Conservation (phyloP, 2,113 vertebrate species). For the Ranitomeya imitator region DNA sequence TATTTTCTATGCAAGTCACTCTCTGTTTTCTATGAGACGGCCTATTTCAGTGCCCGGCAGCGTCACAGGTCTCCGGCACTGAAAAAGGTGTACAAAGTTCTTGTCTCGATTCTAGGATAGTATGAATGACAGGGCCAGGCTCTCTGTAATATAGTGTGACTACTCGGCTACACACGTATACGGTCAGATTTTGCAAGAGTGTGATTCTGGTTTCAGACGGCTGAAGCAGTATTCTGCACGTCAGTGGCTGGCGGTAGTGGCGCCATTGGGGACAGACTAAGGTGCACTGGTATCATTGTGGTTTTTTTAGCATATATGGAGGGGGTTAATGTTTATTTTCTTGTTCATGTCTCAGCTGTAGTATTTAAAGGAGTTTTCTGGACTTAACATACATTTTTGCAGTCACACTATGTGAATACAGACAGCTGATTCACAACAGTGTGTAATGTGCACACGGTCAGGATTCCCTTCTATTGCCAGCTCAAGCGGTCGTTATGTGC, state of each 20-base stretch:
- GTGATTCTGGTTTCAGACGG: not conserved
- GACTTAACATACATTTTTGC: too few species aligned
- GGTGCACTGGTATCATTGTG: not conserved
- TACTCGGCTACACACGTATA: not conserved
- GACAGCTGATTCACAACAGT: too few species aligned
- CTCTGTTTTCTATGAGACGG: slow-evolving; percentile 15
- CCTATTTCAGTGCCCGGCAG: slow-evolving; percentile 22
- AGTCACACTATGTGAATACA: too few species aligned
- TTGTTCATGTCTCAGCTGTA: not conserved
- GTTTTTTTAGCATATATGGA: not conserved
- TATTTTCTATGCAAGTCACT: slow-evolving; percentile 7
- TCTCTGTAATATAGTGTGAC: not conserved
- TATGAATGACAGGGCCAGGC: not conserved
- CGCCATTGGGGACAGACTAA: not conserved
- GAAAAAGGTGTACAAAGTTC: not conserved
- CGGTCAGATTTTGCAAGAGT: not conserved
- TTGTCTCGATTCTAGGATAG: slow-evolving; percentile 2
- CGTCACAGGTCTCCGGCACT: slow-evolving; percentile 1
- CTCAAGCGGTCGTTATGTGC: too few species aligned
- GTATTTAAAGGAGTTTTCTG: not conserved
- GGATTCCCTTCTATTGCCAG: too few species aligned
- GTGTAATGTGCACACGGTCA: too few species aligned
- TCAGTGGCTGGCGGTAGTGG: not conserved
- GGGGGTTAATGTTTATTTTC: not conserved
- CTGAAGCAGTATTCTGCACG: not conserved